Base-by-base conservation (phyloP, 1,140 invertebrate species). In the Galleria mellonella region DNA sequence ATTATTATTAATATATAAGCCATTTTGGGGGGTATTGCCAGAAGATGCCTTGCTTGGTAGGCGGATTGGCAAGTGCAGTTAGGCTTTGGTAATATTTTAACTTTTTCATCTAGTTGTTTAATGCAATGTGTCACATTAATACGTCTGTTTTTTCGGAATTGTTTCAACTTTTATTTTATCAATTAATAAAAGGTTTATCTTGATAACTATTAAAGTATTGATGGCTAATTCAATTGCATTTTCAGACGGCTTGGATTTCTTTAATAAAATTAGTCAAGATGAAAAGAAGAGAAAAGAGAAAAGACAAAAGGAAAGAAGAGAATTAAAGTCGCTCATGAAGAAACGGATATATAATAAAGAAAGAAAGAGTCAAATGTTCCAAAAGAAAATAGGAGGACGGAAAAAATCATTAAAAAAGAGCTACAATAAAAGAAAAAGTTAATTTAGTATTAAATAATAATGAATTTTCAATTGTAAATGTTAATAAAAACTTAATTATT, bases 291-390 rank as follows among this genome's bases (percentile, higher is more conserved):
- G 57, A 17, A 56, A 70, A 14, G 71, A 74, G 12, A 62, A 65
- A 50, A 46, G 12, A 15, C 52, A 88, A 43, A 86, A 86, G 32
- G 84, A 90, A 50, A 76, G 90, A 52, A 75, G 85, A 33, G 84
- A 89, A 63, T 64, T 91, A 9, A 91, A 91, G 72, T 83, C 87
- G 51, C 77, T 91, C 8, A 87, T 91, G 47, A 89, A 88, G 56
- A 85, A 87, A 40, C 88, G 90, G 66, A 84, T 91, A 36, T 87
- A 87, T 47, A 91, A 89, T 51, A 90, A 89, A 55, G 70, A 86
- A 31, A 85, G 85, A 36, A 91, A 89, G 55, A 87, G 75, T 51
- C 72, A 82, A 49, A 83, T 84, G 78, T 84, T 84, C 60, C 67
- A 79, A 51, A 84, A 84, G 60, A 87, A 87, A 66, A 84, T 84